Evolutionary conservation across 2,797 vertebrate species (phyloP).

Genomic region (Falco naumanni): DNA sequence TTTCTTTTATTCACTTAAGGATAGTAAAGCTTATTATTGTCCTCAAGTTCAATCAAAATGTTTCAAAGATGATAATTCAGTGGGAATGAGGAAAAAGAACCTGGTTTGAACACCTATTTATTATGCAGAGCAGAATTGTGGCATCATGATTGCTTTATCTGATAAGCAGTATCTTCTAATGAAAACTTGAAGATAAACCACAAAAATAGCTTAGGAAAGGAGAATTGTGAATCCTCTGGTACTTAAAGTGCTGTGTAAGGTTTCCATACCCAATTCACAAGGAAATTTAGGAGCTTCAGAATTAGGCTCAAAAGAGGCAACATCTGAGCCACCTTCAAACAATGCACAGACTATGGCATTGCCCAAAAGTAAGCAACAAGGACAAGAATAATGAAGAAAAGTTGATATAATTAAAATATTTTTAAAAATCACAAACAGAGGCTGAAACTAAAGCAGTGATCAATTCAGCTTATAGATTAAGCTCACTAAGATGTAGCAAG

Average conservation of each 20-base stretch:
- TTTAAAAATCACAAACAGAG: too few species aligned
- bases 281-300: neutral
- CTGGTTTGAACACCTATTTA: neutral
- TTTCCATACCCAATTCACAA: neutral
- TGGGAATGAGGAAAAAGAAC: neutral
- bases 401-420: too few species aligned
- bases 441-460: too few species aligned
- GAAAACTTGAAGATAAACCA: neutral
- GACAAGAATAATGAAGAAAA: neutral
- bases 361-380: neutral
- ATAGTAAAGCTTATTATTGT: slow-evolving; percentile 1
- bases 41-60: neutral
- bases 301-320: neutral
- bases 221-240: neutral
- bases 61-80: slow-evolving; percentile 35
- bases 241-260: neutral
- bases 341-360: neutral
- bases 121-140: neutral
- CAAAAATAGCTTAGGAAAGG: neutral
- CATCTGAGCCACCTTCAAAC: neutral
- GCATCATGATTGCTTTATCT: neutral
- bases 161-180: neutral
- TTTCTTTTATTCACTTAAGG: slow-evolving; percentile 12
- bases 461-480: too few species aligned
- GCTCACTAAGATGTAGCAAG: too few species aligned